Evolutionary conservation across 2,113 vertebrate species (phyloP).

Genomic region (Xenopus tropicalis): UCB_Xtro_10.0 CM004447.2:90564501-90565000

Average conservation of each 20-base stretch:
- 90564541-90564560: too few species aligned
- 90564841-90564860: background rate
- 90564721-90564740: slow-evolving; percentile 27
- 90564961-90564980: too few species aligned
- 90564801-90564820: slow-evolving; percentile 13
- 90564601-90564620: background rate
- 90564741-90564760: slow-evolving; percentile 31
- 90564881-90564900: too few species aligned
- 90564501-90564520: too few species aligned
- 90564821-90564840: slow-evolving; percentile 11
- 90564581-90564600: background rate
- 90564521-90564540: too few species aligned
- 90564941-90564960: too few species aligned
- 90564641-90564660: too few species aligned
- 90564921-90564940: too few species aligned
- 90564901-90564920: too few species aligned
- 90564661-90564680: background rate
- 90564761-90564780: slow-evolving; percentile 31
- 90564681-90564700: background rate
- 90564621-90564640: too few species aligned
- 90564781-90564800: slow-evolving; percentile 20
- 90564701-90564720: slow-evolving; percentile 14
- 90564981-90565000: too few species aligned
- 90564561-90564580: background rate
- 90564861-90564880: background rate